A percentile compares a stretch with the other conserved stretches of the same genome.
Evolutionary conservation across 2,888 invertebrate species (phyloP).

Genomic region (Ischnus inquisitorius): DNA sequence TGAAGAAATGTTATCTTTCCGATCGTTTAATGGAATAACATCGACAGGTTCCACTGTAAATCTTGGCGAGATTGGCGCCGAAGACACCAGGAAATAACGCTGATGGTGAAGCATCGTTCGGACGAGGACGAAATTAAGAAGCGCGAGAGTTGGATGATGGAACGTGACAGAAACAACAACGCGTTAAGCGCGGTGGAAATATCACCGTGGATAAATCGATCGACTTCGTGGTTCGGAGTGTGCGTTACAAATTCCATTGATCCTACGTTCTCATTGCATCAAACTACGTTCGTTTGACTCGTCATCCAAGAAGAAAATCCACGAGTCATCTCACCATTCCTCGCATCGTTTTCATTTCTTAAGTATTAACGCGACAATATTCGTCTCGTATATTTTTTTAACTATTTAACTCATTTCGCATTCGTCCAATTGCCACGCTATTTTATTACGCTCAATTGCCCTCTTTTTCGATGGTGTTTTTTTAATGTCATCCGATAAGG

Average conservation of each 20-base stretch:
- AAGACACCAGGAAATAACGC: slow-evolving; percentile 79
- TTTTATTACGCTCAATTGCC: background rate
- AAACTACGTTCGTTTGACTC: slow-evolving; percentile 71
- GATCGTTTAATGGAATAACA: background rate
- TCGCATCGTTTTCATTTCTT: slow-evolving; percentile 34
- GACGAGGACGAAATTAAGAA: slow-evolving; percentile 41
- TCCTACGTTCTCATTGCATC: slow-evolving; percentile 70
- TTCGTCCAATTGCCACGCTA: background rate
- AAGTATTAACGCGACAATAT: slow-evolving; percentile 53
- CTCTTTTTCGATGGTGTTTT: background rate
- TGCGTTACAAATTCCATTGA: slow-evolving; percentile 65
- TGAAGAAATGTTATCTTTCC: background rate
- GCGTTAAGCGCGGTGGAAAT: slow-evolving; percentile 2
- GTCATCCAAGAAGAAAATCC: background rate
- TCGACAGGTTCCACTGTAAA: slow-evolving; percentile 80
- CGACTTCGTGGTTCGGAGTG: slow-evolving; percentile 69
- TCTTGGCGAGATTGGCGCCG: slow-evolving; percentile 80
- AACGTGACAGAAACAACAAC: slow-evolving; percentile 60
- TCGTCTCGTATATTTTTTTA: slow-evolving; percentile 3
- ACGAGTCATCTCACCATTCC: background rate
- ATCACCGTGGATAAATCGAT: slow-evolving; percentile 46
- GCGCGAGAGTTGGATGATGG: slow-evolving; percentile 27
- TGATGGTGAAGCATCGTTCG: slow-evolving; percentile 74
- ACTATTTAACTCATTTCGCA: background rate
- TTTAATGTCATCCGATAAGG: background rate